A percentile compares a stretch with the other conserved stretches of the same genome.
Conservation (phyloP, 2,888 invertebrate species). For the Teleiodes luculella region DNA sequence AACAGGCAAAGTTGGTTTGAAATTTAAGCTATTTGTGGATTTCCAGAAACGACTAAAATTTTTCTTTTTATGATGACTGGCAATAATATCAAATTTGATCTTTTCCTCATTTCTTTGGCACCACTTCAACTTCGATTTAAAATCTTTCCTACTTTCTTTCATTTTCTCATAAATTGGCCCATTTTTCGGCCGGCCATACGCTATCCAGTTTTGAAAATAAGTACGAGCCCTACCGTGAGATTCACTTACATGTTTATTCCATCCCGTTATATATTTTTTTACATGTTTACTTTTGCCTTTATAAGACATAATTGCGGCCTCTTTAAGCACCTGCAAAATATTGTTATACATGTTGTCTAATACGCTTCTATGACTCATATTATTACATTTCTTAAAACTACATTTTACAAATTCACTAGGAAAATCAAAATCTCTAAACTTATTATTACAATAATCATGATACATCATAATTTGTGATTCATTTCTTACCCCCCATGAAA, state of each 20-base stretch:
- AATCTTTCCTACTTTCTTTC: conserved; percentile 10
- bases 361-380: neutral
- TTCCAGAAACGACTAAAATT: neutral
- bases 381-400: neutral
- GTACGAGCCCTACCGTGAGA: neutral
- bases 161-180: neutral
- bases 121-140: conserved; percentile 14
- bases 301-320: neutral
- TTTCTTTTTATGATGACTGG: neutral
- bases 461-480: neutral
- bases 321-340: neutral
- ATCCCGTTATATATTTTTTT: neutral
- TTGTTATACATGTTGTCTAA: neutral
- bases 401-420: neutral
- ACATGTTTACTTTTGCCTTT: neutral
- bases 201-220: neutral
- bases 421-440: neutral
- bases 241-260: neutral
- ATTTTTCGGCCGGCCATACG: neutral
- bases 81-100: conserved; percentile 15
- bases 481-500: neutral
- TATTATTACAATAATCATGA: neutral
- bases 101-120: conserved; percentile 12
- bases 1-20: neutral
- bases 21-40: neutral